Percentiles rank a stretch among this genome's conserved stretches.
Conservation (phyloP, 2,888 invertebrate species). For the Orthosia incerta region DNA sequence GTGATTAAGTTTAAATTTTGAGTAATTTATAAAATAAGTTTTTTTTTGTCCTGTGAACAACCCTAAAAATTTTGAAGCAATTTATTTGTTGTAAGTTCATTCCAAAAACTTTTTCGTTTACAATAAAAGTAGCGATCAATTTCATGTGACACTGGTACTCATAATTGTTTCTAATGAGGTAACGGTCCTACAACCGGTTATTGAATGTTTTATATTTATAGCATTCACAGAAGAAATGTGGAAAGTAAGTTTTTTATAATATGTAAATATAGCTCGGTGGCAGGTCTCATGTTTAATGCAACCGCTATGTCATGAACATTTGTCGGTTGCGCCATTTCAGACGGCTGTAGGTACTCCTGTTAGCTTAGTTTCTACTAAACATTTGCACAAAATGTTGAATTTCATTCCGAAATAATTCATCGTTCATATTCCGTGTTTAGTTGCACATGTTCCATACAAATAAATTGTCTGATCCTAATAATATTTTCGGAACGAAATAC, state of each 20-base stretch:
- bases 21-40: neutral
- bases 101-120: conserved; percentile 32
- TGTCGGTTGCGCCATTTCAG: conserved; percentile 88
- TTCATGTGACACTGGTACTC: conserved; percentile 61
- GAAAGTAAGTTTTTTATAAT: conserved; percentile 78
- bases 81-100: conserved; percentile 39
- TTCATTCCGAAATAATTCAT: conserved; percentile 65
- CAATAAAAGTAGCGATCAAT: conserved; percentile 59
- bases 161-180: conserved; percentile 73
- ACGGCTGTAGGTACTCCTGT: conserved; percentile 70
- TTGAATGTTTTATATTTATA: conserved; percentile 67
- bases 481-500: conserved; percentile 43
- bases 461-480: conserved; percentile 52
- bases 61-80: conserved; percentile 36
- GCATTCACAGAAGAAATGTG: conserved; percentile 65
- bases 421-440: conserved; percentile 58
- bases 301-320: conserved; percentile 88
- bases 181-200: conserved; percentile 68
- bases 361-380: conserved; percentile 68
- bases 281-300: conserved; percentile 89
- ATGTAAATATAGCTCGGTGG: conserved; percentile 85
- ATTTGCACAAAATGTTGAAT: conserved; percentile 66
- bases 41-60: conserved; percentile 18
- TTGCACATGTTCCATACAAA: conserved; percentile 47
- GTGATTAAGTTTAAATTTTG: neutral